Base-by-base conservation (phyloP, 2,113 vertebrate species). In the Zonotrichia leucophrys region DNA sequence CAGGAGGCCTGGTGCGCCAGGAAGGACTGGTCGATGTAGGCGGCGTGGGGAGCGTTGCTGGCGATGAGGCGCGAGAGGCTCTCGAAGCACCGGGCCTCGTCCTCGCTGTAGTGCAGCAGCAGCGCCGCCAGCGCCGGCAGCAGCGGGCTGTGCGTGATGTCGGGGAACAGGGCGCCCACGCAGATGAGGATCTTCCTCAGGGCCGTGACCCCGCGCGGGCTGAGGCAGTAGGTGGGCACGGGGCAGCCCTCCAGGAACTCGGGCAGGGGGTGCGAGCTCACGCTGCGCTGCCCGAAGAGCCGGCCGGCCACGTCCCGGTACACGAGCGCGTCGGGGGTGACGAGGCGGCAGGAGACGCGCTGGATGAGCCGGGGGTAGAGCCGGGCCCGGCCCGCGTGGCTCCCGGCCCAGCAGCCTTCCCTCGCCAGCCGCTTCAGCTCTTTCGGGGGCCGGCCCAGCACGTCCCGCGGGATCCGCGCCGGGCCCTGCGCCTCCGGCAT, bases 31-130 rank as follows among this genome's bases (percentile, higher is more conserved):
- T 99, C 98, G 12, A 98, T 97, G 95, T 98, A 99, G 53, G 96
- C 97, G 92, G 98, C 98, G 78, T 98, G 98, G 28, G 98, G 97
- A 86, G 98, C 97, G 0, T 97, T 97, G 97, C 98, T 99, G 76
- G 97, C 95, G 15, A 99, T 96, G 19, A 99, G 98, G 35, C 97
- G 96, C 55, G 98, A 97, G 74, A 98, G 78, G 16, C 98, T 98
- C 97, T 98, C 97, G 33, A 99, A 99, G 63, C 98, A 99, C 92
- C 98, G 98, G 0, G 98, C 98, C 70, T 99, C 98, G 0, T 98
- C 98, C 72, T 98, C 95, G 12, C 98, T 98, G 96, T 98, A 99
- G 96, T 99, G 98, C 83, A 99, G 97, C 78, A 99, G 86, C 87
- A 99, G 98, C 22, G 98, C 98, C 17, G 98, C 98, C 93, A 99